phyloP scores from a whole-genome alignment of 2,888 invertebrate genomes.

The Ornithoptera priamus region DNA sequence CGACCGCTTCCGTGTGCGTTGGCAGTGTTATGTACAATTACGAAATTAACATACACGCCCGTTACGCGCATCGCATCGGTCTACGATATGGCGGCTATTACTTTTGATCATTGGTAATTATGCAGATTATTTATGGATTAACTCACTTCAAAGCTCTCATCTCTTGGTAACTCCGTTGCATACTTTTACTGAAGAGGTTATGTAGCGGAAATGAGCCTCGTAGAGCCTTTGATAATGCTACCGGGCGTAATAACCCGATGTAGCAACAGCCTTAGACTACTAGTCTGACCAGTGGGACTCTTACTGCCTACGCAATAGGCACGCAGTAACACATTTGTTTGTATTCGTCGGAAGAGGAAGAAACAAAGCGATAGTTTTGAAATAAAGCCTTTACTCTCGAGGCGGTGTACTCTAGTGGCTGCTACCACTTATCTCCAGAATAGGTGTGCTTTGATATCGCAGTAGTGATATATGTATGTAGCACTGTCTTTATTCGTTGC shows the following conservation, averaged over 20 bases:
- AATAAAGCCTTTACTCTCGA: constrained; percentile 26
- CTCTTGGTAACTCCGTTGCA: constrained; percentile 1
- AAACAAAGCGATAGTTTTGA: constrained; percentile 32
- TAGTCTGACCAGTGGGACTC: constrained; percentile 38
- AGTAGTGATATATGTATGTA: constrained; percentile 28
- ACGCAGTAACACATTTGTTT: constrained; percentile 34
- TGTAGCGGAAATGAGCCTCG: constrained; percentile 18
- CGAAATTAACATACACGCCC: constrained; percentile 37
- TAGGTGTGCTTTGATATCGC: constrained; percentile 27
- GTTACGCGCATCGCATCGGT: constrained; percentile 4
- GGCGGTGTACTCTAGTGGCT: constrained; percentile 24
- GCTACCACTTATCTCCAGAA: constrained; percentile 19
- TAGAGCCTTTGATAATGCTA: constrained; percentile 14
- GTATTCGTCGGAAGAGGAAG: constrained; percentile 30
- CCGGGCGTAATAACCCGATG: constrained; percentile 30
- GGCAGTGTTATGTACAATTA: constrained; percentile 52
- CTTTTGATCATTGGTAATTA: constrained; percentile 21
- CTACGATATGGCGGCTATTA: background rate
- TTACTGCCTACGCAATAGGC: constrained; percentile 39
- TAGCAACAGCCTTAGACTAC: constrained; percentile 35
- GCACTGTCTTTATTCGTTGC: constrained; percentile 5
- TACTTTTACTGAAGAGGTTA: constrained; percentile 16
- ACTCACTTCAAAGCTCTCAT: constrained; percentile 6
- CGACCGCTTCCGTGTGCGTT: constrained; percentile 55
- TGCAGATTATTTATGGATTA: constrained; percentile 19